Conservation (phyloP, 2,797 vertebrate species). For the Rachycentron canadum region DNA sequence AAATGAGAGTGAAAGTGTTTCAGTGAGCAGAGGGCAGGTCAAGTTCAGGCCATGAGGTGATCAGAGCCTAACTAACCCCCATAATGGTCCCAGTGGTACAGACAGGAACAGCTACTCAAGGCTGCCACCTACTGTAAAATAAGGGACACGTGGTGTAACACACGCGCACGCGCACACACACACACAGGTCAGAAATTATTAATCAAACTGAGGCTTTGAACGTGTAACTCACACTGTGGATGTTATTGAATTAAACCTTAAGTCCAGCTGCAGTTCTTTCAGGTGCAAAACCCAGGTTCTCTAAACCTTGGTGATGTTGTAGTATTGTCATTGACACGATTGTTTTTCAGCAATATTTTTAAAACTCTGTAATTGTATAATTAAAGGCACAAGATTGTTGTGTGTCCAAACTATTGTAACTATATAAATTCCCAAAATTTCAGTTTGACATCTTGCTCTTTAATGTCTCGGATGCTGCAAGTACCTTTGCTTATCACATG, state of each 20-base stretch:
- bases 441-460: rapidly evolving
- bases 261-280: neutral
- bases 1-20: neutral
- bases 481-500: slow-evolving; percentile 29
- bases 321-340: neutral
- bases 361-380: neutral
- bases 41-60: slow-evolving; percentile 83
- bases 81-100: slow-evolving; percentile 12
- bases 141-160: neutral
- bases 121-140: slow-evolving; percentile 69
- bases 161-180: too few species aligned
- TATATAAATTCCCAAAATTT: neutral
- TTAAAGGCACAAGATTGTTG: neutral
- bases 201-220: neutral
- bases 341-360: neutral
- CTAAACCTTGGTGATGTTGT: neutral
- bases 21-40: slow-evolving; percentile 72
- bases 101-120: slow-evolving; percentile 32
- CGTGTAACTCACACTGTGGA: too few species aligned
- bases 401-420: rapidly evolving
- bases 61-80: slow-evolving; percentile 56
- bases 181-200: neutral
- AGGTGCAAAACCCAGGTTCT: neutral
- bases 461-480: rapidly evolving
- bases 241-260: too few species aligned